Percentiles rank a stretch among this genome's conserved stretches.
Conservation (phyloP, 2,888 invertebrate species). For the Lasioglossum figueresi region DNA sequence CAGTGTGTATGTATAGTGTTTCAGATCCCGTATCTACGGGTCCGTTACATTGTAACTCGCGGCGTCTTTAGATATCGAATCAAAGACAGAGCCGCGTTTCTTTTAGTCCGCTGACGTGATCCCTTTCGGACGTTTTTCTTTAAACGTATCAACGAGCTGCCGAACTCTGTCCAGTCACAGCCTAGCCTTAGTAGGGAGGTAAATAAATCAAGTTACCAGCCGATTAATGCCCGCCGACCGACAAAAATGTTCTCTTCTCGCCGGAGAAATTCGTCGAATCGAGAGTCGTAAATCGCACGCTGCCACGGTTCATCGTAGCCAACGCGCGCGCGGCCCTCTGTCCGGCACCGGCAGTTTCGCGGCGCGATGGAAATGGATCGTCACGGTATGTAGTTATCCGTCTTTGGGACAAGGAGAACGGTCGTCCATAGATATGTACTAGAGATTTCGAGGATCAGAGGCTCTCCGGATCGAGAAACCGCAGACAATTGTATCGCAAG, state of each 20-base stretch:
- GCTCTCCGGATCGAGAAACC: not conserved
- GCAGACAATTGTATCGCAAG: not conserved
- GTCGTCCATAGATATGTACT: too few species aligned
- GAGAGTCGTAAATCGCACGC: constrained; percentile 39
- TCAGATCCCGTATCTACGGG: too few species aligned
- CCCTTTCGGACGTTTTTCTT: too few species aligned
- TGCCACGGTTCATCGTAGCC: constrained; percentile 5
- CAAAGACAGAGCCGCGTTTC: too few species aligned
- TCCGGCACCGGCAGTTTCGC: constrained; percentile 14
- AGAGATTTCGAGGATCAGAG: not conserved
- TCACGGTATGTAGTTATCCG: not conserved
- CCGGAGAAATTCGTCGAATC: constrained; percentile 17
- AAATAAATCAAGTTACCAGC: too few species aligned
- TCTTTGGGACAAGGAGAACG: not conserved
- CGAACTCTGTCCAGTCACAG: too few species aligned
- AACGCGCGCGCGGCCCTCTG: not conserved
- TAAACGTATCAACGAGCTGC: too few species aligned
- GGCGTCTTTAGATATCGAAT: too few species aligned
- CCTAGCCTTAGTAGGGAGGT: too few species aligned
- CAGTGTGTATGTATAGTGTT: too few species aligned
- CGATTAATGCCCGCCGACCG: constrained; percentile 36
- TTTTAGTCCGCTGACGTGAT: too few species aligned
- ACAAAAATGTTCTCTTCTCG: not conserved
- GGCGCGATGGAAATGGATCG: constrained; percentile 26
- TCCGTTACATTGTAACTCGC: too few species aligned